Evolutionary conservation across 2,888 invertebrate species (phyloP), one percentile per base, ranked within the genome.

Genomic region (Dinocampus coccinellae): DNA sequence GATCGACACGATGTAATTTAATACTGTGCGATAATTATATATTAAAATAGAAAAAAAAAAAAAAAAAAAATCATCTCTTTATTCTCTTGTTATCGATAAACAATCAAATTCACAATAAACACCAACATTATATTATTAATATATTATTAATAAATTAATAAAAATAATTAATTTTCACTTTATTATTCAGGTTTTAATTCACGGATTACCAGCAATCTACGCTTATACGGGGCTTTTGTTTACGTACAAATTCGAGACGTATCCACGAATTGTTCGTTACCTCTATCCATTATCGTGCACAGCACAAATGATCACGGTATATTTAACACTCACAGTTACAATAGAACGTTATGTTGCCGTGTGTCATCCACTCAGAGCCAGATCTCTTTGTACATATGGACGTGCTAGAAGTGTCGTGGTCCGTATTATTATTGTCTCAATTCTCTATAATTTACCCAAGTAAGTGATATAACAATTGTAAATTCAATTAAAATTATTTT

Each of bases 261-360:
- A 93, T 83, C 95, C 96, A 55, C 93, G 93, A 83, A 91, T 97
- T 79, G 94, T 95, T 72, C 93, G 93, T 13, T 91, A 92, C 78
- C 91, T 95, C 33, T 96, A 92, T 87, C 97, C 97, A 20, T 87
- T 97, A 52, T 96, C 95, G 7, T 92, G 95, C 86, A 94, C 94
- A 24, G 94, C 95, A 68, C 97, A 98, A 89, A 97, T 97, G 75
- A 95, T 96, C 73, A 97, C 97, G 65, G 96, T 97, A 69, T 98
- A 98, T 89, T 91, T 98, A 83, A 95, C 94, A 58, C 90, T 95
- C 73, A 96, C 96, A 75, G 96, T 97, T 70, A 97, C 97, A 0
- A 90, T 97, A 81, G 98, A 98, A 88, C 91, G 98, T 68, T 99
- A 97, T 90, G 96, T 98, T 75, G 97, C 97, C 3, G 96, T 96